Percentiles rank a stretch among this genome's conserved stretches.
These are phyloP conservation scores for Orussus abietinus DNA, from an alignment of 1,140 invertebrate genomes.

Conservation along the genomic window DNA sequence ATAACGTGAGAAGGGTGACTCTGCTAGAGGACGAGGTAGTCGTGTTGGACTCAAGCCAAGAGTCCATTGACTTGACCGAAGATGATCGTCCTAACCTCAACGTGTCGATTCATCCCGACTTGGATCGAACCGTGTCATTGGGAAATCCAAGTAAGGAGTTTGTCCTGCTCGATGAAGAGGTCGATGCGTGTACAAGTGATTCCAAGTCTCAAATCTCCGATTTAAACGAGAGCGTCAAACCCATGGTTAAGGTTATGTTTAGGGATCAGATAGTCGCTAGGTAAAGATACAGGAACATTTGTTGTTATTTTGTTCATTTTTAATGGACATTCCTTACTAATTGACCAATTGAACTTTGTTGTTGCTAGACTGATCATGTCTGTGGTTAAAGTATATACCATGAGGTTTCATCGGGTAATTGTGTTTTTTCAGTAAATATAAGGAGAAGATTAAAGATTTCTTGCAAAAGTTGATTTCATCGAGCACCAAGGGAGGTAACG, in stretches of 20 bases:
- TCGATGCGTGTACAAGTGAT: background rate
- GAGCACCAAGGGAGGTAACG: constrained; percentile 18
- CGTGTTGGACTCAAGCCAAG: too few relatives aligned
- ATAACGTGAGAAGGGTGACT: too few relatives aligned
- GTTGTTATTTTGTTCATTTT: background rate
- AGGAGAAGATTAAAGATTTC: constrained; percentile 32
- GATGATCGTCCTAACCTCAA: too few relatives aligned
- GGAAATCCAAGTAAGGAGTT: too few relatives aligned
- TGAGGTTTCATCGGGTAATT: constrained; percentile 7
- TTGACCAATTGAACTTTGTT: constrained; percentile 1
- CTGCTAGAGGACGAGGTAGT: too few relatives aligned
- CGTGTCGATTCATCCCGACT: too few relatives aligned
- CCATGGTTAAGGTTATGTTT: constrained; percentile 40
- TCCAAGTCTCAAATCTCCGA: background rate
- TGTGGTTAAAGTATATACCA: background rate
- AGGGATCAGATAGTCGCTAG: constrained; percentile 29
- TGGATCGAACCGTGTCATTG: too few relatives aligned
- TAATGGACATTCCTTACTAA: background rate
- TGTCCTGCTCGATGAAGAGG: constrained; percentile 29
- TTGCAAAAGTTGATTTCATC: constrained; percentile 24
- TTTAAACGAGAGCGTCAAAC: constrained; percentile 6
- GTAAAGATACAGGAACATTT: constrained; percentile 22
- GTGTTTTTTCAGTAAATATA: constrained; percentile 34
- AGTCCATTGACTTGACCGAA: too few relatives aligned
- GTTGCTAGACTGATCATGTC: background rate